Percentiles rank a stretch among this genome's conserved stretches.
Conservation (phyloP, 2,113 vertebrate species). For the Scytalopus superciliaris region DNA sequence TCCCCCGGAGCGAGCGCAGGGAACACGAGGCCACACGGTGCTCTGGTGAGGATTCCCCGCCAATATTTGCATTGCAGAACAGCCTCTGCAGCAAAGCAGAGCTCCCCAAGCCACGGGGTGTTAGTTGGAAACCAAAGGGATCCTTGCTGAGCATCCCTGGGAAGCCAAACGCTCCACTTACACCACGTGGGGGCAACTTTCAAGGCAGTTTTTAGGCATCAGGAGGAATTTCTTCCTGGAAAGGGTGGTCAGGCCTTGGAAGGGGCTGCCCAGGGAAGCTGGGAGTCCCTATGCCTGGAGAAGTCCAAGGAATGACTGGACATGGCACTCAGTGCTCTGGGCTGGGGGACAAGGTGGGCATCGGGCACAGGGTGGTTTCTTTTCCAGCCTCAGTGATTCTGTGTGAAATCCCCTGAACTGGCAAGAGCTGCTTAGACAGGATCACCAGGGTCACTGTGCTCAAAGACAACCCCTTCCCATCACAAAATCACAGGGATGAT, state of each 20-base stretch:
- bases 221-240: background rate
- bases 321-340: background rate
- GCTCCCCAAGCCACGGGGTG: background rate
- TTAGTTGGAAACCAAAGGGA: background rate
- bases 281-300: background rate
- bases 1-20: background rate
- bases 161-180: background rate
- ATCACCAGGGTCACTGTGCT: background rate
- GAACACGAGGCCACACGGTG: background rate
- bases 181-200: background rate
- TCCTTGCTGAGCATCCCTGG: background rate
- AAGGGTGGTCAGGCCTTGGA: rapidly evolving
- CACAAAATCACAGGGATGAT: rapidly evolving
- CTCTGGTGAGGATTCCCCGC: background rate
- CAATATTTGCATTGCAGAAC: conserved; percentile 38
- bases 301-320: background rate
- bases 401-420: background rate
- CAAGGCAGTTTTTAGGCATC: rapidly evolving
- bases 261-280: background rate
- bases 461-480: background rate
- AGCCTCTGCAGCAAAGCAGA: background rate
- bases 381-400: rapidly evolving
- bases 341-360: background rate
- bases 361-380: background rate
- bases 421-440: background rate